These are phyloP conservation scores for Catostomus latipinnis DNA, from an alignment of 2,797 vertebrate species.

Conservation along the genomic window DNA sequence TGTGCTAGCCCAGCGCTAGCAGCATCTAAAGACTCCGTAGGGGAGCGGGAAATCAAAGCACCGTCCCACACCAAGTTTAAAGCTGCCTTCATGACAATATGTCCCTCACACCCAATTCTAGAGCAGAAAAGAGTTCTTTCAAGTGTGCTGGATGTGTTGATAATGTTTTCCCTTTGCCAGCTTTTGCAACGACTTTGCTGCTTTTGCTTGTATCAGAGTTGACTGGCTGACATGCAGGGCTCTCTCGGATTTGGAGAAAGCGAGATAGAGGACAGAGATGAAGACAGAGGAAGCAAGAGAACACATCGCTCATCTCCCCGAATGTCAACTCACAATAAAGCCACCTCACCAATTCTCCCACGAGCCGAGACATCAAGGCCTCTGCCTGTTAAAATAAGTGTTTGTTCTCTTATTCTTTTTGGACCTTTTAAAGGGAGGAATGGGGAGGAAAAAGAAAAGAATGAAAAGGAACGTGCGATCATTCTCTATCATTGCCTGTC, in stretches of 20 bases:
- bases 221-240: constrained; percentile 59
- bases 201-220: constrained; percentile 72
- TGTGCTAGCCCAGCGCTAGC: neutral
- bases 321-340: constrained; percentile 71
- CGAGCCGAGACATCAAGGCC: constrained; percentile 76
- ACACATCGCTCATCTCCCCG: constrained; percentile 61
- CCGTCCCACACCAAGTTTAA: neutral
- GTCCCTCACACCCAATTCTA: constrained; percentile 50
- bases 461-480: constrained; percentile 63
- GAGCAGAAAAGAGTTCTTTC: constrained; percentile 56
- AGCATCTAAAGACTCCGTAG: constrained; percentile 28
- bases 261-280: constrained; percentile 16
- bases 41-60: constrained; percentile 38
- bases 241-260: constrained; percentile 67
- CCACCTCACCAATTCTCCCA: constrained; percentile 72
- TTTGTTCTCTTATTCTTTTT: constrained; percentile 86
- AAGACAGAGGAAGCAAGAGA: constrained; percentile 16
- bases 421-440: constrained; percentile 62
- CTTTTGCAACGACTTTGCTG: constrained; percentile 50
- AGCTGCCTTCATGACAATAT: constrained; percentile 52
- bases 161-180: constrained; percentile 64
- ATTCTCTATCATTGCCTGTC: constrained; percentile 60
- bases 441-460: constrained; percentile 62
- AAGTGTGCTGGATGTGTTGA: constrained; percentile 63
- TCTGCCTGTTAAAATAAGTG: constrained; percentile 79